Base-by-base conservation (phyloP, 1,140 invertebrate species). In the Brachionus sp. region DNA sequence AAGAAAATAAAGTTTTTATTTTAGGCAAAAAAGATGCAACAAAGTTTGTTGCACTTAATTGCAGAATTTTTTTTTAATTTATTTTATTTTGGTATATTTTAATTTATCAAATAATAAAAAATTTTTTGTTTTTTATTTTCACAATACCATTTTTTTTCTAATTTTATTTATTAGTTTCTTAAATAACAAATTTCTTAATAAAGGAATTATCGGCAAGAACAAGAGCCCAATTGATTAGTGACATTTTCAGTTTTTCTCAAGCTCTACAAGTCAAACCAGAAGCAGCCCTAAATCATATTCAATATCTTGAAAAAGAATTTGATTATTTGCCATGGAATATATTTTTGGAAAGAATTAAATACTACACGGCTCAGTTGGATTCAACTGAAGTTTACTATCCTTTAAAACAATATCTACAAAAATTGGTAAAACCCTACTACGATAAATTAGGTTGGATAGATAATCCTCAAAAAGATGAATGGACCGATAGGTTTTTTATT, bases 271-370 rank as follows among this genome's bases (percentile, higher is more conserved):
- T 64, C 9, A 66, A 33, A 6, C 23, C 33, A 9, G 25, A 42
- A 64, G 39, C 44, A 9, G 86, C 88, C 4, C 84, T 91, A 64
- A 84, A 87, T 50, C 85, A 91, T 80, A 86, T 86, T 13, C 85
- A 84, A n/a, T 90, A 90, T 84, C 82, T 91, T 64, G 84, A 87
- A 13, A 85, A 86, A 29, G 90, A 91, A 84, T 82, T 44, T 0
- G 85, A 88, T 78, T 87, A 88, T 83, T 85, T 90, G 5, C 90
- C 90, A 2, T 91, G 90, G 90, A 80, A 12, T 37, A 37, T 80
- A 25, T 80, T 80, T 46, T 46, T 80, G 9, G 39, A 62, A 23
- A 35, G 77, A 57, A 50, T 80, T 25, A 42, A 44, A 57, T 80
- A 42, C 23, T 80, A 33, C 42, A 66, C 33, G 23, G 50, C 33